Evolutionary conservation across 1,140 invertebrate species (phyloP), one percentile per base, ranked within the genome.

Genomic region (Drosophila nebulosa): DNA sequence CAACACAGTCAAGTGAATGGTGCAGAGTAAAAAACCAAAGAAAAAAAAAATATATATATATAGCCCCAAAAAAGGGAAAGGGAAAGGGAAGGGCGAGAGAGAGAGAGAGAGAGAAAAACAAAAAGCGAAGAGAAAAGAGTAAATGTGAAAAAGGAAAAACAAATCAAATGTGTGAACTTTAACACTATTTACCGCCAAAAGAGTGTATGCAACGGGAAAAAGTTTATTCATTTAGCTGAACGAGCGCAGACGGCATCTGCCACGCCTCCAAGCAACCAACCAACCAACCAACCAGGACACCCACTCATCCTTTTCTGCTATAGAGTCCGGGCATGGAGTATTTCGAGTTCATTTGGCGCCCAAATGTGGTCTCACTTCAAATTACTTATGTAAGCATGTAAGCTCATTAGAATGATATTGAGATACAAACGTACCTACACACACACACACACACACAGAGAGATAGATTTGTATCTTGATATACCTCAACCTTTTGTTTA

Each of bases 81-180:
- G n/a, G n/a, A n/a, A n/a, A n/a, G n/a, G n/a, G n/a, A n/a, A n/a
- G n/a, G n/a, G n/a, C n/a, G n/a, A n/a, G n/a, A n/a, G n/a, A n/a
- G n/a, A n/a, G n/a, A n/a, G n/a, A n/a, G n/a, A n/a, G n/a, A n/a
- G n/a, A n/a, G 4, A 9, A 46, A 46, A 21, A 46, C 0, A 0
- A 18, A 46, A 10, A 16, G 36, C 14, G n/a, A 39, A 16, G 36
- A 14, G 16, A 14, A 64, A 60, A 56, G 4, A 32, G 12, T 24
- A 52, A 63, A 59, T 46, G 16, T 24, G 27, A 39, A 51, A 59
- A 5, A 27, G 39, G 55, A 79, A 79, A 86, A 79, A 67, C 74
- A 86, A 86, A 86, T 86, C 81, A 86, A 86, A 86, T 86, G 81
- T 86, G 81, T 81, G 81, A 86, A 86, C 78, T 86, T 86, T 78